Evolutionary conservation across 1,140 invertebrate genomes (phyloP).

Genomic region (Leptinotarsa texana): DNA sequence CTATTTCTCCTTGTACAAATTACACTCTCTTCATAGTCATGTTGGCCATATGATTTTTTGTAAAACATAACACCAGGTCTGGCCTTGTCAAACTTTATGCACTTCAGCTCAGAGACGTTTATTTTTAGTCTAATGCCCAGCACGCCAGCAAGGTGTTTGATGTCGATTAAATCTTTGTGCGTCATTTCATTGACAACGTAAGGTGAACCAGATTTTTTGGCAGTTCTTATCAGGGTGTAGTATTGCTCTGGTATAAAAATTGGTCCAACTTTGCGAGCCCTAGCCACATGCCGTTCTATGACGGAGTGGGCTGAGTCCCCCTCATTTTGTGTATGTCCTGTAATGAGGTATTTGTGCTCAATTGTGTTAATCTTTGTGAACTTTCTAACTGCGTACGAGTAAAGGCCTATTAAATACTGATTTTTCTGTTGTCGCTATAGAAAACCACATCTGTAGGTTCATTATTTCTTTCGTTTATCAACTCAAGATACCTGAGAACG

Average conservation of each 20-base stretch:
- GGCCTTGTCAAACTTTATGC: not conserved
- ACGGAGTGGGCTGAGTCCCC: slow-evolving; percentile 52
- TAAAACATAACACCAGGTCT: not conserved
- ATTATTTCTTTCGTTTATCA: slow-evolving; percentile 16
- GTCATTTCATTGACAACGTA: slow-evolving; percentile 43
- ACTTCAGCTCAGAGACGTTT: not conserved
- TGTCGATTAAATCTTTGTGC: slow-evolving; percentile 38
- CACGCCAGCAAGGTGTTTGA: slow-evolving; percentile 5
- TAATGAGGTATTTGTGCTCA: slow-evolving; percentile 53
- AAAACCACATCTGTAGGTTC: slow-evolving; percentile 39
- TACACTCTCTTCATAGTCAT: not conserved
- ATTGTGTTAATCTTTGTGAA: slow-evolving; percentile 39
- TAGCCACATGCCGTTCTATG: slow-evolving; percentile 52
- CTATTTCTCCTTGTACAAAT: not conserved
- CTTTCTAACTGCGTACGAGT: slow-evolving; percentile 45
- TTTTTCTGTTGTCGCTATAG: slow-evolving; percentile 56
- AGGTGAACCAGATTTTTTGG: slow-evolving; percentile 46
- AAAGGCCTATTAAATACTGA: slow-evolving; percentile 49
- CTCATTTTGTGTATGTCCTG: slow-evolving; percentile 55
- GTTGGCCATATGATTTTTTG: not conserved
- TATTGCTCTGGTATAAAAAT: slow-evolving; percentile 41
- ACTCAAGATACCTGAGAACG: slow-evolving; percentile 36
- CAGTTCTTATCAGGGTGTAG: slow-evolving; percentile 39
- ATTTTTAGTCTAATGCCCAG: not conserved
- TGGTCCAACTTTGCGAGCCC: slow-evolving; percentile 41